Evolutionary conservation across 2,888 invertebrate species (phyloP), one percentile per base, ranked within the genome.

Genomic region (Drosophila mettleri): DNA sequence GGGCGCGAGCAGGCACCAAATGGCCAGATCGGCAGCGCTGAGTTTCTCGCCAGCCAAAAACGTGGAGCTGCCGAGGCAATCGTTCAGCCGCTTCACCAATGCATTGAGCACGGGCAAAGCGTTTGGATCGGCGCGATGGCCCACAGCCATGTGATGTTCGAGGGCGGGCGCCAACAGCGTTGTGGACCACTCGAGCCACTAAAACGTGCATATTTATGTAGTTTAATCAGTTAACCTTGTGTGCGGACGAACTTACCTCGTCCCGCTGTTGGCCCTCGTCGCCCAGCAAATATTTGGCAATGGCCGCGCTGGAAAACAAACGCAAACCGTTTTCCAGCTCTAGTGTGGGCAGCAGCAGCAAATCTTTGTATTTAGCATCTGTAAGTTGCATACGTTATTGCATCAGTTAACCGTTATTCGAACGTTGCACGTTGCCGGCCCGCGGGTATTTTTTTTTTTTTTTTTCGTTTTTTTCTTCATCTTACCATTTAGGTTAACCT

Each of bases 1-100:
- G 0, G 95, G 96, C 87, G 95, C 96, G 5, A 97, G 80, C 0
- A 95, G 94, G 41, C 94, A 94, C 96, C 96, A 97, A 68, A 97
- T 93, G 4, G 94, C 93, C 57, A 96, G 92, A 91, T 97, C 97
- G 0, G 95, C 95, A 4, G 95, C 93, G 20, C 95, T 94, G 27
- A 96, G 62, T 72, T 93, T 93, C 63, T 94, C 93, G 78, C 94
- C 94, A 51, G 94, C 92, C 74, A 96, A 90, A 91, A 93, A 95
- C 51, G 93, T 89, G 34, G 94, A 93, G 27, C 90, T 92, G 49
- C 93, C 92, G 33, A 96, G 90, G 39, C 91, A 87, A 5, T 91
- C 90, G 71, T 96, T 94, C 2, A 96, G 84, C 73, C 93, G 93
- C 64, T 93, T 93, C 3, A 96, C 92, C 61, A 94, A 91, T 0